Evolutionary conservation across 2,113 vertebrate species (phyloP).

Genomic region (Psilopsiagon aurifrons): DNA sequence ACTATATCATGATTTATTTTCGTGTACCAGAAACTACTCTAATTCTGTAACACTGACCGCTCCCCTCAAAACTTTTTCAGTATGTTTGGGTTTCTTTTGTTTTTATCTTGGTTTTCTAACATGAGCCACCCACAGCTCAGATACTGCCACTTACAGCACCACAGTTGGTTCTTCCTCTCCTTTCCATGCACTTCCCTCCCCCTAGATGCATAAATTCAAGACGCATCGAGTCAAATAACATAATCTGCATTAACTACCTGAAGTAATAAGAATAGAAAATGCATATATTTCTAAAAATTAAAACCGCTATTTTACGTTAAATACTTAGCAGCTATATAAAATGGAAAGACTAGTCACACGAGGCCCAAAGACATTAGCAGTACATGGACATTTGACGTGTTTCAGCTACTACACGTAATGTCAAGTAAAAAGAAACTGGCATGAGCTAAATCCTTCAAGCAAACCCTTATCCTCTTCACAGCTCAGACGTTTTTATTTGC

Average conservation of each 20-base stretch:
- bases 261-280: accelerated
- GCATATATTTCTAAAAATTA: accelerated
- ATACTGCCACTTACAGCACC: accelerated
- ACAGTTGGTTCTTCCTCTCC: no score
- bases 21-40: background rate
- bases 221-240: accelerated
- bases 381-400: accelerated
- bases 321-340: no score
- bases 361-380: accelerated
- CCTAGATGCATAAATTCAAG: background rate
- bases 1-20: accelerated
- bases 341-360: accelerated
- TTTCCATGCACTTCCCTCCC: accelerated
- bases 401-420: accelerated
- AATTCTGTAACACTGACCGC: background rate
- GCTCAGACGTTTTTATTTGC: accelerated
- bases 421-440: accelerated
- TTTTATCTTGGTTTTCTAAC: background rate
- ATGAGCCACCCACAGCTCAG: accelerated
- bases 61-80: background rate
- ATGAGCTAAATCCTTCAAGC: accelerated
- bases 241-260: accelerated
- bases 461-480: accelerated
- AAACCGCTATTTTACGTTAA: accelerated
- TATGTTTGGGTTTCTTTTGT: accelerated